Percentiles rank a stretch among this genome's conserved stretches.
Conservation (phyloP, 2,888 invertebrate genomes). For the Dynastes hyllus region DNA sequence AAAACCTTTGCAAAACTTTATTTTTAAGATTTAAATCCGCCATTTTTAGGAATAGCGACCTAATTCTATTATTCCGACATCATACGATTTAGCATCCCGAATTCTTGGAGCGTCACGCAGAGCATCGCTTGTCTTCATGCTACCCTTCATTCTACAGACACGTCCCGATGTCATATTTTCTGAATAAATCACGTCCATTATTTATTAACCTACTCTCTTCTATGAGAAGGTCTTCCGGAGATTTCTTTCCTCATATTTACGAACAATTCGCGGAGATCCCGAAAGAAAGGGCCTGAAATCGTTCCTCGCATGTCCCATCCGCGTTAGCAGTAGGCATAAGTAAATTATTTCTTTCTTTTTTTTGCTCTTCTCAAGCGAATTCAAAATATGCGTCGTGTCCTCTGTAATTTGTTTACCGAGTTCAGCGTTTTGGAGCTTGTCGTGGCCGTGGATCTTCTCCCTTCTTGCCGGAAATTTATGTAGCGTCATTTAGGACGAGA, state of each 20-base stretch:
- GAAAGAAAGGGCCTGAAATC: not conserved
- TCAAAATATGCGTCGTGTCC: slow-evolving; percentile 34
- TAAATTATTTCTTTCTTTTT: slow-evolving; percentile 35
- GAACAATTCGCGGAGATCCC: not conserved
- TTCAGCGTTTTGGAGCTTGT: slow-evolving; percentile 36
- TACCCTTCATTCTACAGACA: not conserved
- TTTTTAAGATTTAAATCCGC: too few relatives aligned
- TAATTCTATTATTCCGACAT: slow-evolving; percentile 6
- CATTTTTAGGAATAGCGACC: not conserved
- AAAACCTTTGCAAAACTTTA: too few relatives aligned
- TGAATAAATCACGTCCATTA: slow-evolving; percentile 38
- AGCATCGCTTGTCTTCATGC: not conserved
- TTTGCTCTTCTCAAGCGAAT: slow-evolving; percentile 14
- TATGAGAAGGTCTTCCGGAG: slow-evolving; percentile 15
- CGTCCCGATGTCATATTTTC: slow-evolving; percentile 8
- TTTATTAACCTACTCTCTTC: slow-evolving; percentile 25
- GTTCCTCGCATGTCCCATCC: not conserved
- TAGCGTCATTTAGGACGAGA: slow-evolving; percentile 42
- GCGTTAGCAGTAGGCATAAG: slow-evolving; percentile 10
- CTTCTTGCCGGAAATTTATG: slow-evolving; percentile 47
- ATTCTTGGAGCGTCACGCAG: not conserved
- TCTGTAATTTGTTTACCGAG: slow-evolving; percentile 47
- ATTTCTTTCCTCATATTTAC: slow-evolving; percentile 11
- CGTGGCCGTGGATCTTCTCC: slow-evolving; percentile 13
- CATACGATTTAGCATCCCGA: not conserved